Evolutionary conservation across 2,113 vertebrate species (phyloP).

Genomic region (Hydrochoerus hydrochaeris): DNA sequence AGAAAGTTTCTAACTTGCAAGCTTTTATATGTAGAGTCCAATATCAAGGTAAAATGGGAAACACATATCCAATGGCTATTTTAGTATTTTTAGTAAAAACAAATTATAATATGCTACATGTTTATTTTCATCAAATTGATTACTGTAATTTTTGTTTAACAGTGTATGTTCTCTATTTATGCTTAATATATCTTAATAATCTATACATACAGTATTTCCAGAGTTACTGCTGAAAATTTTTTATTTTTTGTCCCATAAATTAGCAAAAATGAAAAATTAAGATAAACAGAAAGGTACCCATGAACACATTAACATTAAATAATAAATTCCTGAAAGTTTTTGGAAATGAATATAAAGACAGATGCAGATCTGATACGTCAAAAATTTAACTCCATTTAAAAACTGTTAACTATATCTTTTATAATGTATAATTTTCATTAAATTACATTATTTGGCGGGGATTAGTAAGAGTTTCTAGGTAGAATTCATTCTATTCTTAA

Average conservation of each 20-base stretch:
- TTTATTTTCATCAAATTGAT: conserved; percentile 18
- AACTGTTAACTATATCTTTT: neutral
- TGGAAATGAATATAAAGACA: neutral
- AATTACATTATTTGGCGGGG: neutral
- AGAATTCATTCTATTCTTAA: neutral
- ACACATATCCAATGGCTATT: neutral
- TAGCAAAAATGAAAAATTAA: neutral
- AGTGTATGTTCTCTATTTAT: neutral
- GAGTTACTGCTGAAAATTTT: neutral
- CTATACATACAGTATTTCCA: neutral
- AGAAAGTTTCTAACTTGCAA: neutral
- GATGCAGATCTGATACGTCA: neutral
- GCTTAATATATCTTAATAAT: neutral
- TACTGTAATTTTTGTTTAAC: neutral
- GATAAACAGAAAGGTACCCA: neutral
- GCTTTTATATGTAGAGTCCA: neutral
- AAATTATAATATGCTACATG: neutral
- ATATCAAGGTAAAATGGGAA: neutral
- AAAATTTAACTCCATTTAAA: neutral
- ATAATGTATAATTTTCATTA: neutral
- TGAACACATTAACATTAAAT: neutral
- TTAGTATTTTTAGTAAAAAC: neutral
- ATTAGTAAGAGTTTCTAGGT: neutral
- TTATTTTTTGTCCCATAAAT: neutral
- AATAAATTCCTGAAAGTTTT: neutral